These are phyloP conservation scores for Arenaria interpres DNA, from an alignment of 2,113 vertebrate genomes.

Conservation along the genomic window DNA sequence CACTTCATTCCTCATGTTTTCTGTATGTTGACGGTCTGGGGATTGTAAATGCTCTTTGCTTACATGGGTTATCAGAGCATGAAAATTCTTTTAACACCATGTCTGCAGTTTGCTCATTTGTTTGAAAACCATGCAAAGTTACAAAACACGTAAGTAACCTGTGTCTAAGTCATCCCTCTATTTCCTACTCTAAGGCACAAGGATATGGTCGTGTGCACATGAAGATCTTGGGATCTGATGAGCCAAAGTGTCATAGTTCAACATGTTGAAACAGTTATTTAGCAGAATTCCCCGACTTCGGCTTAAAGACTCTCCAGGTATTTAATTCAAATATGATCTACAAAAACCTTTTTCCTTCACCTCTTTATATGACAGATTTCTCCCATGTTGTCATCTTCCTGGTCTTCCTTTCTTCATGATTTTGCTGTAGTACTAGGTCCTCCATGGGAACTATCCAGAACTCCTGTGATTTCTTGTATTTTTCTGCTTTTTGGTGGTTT, in stretches of 20 bases:
- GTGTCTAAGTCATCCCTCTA: background rate
- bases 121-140: background rate
- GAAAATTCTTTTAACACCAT: background rate
- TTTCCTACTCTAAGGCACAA: background rate
- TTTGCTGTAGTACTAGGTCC: background rate
- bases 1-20: background rate
- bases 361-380: background rate
- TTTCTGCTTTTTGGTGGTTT: background rate
- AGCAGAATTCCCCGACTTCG: background rate
- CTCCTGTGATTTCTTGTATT: background rate
- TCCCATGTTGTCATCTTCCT: background rate
- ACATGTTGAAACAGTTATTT: background rate
- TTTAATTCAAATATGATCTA: background rate
- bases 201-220: background rate
- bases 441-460: background rate
- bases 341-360: background rate
- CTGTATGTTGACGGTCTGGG: rapidly evolving
- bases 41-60: background rate
- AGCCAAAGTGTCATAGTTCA: background rate
- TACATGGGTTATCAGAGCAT: background rate
- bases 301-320: background rate
- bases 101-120: background rate
- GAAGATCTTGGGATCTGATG: background rate
- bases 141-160: background rate
- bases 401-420: background rate